phyloP scores from a whole-genome alignment of 92 coral and sea anemone species.

The Plumapathes pennacea region DNA sequence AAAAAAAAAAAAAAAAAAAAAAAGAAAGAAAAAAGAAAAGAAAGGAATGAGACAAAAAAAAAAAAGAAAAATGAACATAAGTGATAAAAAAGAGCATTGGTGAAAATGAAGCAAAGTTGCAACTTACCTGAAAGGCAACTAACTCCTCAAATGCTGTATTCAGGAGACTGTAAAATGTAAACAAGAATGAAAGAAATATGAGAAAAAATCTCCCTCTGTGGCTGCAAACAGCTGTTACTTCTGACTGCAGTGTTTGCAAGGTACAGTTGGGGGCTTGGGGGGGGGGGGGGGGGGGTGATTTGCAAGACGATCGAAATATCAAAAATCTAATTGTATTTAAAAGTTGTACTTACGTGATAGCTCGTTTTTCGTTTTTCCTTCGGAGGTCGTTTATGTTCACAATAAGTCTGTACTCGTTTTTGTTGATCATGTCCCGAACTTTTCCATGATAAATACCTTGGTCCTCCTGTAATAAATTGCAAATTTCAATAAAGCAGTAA shows the following conservation, averaged over 20 bases:
- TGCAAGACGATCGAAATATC: not conserved
- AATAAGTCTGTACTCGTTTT: slow-evolving; percentile 71
- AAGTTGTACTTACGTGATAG: slow-evolving; percentile 79
- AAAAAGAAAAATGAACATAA: not conserved
- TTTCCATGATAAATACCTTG: slow-evolving; percentile 96
- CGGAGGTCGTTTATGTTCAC: slow-evolving; percentile 91
- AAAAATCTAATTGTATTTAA: too few relatives aligned
- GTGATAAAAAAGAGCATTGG: not conserved
- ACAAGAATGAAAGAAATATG: too few relatives aligned
- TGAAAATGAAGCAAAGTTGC: not conserved
- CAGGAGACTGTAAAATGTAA: slow-evolving; percentile 50
- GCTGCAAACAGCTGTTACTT: too few relatives aligned
- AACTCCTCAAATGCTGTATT: slow-evolving; percentile 93
- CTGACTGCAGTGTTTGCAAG: too few relatives aligned
- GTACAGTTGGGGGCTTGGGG: not conserved
- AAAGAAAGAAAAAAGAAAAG: not conserved
- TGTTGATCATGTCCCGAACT: slow-evolving; percentile 91
- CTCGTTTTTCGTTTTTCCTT: slow-evolving; percentile 90
- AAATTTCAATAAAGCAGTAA: not conserved
- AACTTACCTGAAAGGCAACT: slow-evolving; percentile 91
- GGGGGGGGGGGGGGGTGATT: not conserved
- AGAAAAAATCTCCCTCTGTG: too few relatives aligned
- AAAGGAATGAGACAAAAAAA: too few relatives aligned
- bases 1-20: not conserved
- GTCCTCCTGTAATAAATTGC: slow-evolving; percentile 62